Conservation (phyloP, 2,888 invertebrate species). For the Osmoderma eremita region DNA sequence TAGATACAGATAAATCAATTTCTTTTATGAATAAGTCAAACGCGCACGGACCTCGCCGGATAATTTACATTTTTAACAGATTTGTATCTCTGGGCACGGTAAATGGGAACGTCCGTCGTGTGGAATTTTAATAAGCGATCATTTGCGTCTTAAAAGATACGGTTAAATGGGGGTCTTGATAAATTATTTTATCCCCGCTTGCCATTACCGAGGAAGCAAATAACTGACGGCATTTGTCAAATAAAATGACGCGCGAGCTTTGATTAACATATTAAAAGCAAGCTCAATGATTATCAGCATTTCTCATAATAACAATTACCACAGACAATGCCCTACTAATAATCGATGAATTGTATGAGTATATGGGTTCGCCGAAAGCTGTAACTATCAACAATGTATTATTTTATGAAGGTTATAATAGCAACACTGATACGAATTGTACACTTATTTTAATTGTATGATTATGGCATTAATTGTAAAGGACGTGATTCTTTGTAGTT, state of each 20-base stretch:
- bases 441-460: no score
- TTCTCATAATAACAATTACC: not conserved
- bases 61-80: constrained; percentile 37
- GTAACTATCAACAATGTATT: no score
- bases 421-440: no score
- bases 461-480: no score
- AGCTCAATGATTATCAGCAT: constrained; percentile 8
- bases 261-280: constrained; percentile 6
- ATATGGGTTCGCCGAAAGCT: no score
- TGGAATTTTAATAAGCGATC: constrained; percentile 32
- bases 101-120: constrained; percentile 20
- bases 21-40: constrained; percentile 32
- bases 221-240: not conserved
- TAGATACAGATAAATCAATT: constrained; percentile 35
- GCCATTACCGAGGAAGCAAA: constrained; percentile 14
- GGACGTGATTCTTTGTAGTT: no score
- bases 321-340: no score
- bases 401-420: no score
- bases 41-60: constrained; percentile 17
- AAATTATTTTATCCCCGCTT: constrained; percentile 3
- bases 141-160: constrained; percentile 35
- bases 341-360: no score
- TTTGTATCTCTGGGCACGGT: constrained; percentile 30
- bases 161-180: constrained; percentile 21
- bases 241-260: not conserved